Evolutionary conservation across 2,888 invertebrate genomes (phyloP).

Genomic region (Ormyrus thymus): DNA sequence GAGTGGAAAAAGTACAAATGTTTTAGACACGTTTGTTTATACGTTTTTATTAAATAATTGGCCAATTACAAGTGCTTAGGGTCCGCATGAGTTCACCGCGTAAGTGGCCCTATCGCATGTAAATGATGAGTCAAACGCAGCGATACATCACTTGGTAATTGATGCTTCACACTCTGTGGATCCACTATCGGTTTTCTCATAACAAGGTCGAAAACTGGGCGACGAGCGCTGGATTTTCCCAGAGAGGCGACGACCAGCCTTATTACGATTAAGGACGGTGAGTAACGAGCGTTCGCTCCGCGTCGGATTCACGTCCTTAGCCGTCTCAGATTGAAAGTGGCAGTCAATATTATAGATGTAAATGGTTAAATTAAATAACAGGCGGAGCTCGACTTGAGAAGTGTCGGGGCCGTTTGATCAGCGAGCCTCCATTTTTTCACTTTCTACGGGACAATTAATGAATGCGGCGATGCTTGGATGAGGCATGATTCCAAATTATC

Average conservation of each 20-base stretch:
- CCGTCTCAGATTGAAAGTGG: slow-evolving; percentile 62
- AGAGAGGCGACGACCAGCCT: background rate
- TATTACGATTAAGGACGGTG: slow-evolving; percentile 3
- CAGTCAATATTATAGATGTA: slow-evolving; percentile 64
- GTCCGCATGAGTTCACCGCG: background rate
- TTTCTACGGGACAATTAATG: slow-evolving; percentile 28
- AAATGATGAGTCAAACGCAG: background rate
- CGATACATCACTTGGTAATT: background rate
- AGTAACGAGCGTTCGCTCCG: slow-evolving; percentile 3
- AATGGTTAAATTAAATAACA: slow-evolving; percentile 70
- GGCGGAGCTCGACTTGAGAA: slow-evolving; percentile 67
- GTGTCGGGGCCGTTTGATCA: slow-evolving; percentile 63
- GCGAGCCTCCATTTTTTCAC: slow-evolving; percentile 48
- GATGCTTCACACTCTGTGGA: background rate
- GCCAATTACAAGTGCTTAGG: background rate
- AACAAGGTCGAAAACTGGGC: background rate
- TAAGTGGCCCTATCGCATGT: background rate
- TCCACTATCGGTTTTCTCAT: background rate
- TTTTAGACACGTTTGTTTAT: too few species aligned
- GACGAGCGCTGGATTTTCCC: slow-evolving; percentile 2
- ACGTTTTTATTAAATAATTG: too few species aligned
- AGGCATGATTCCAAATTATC: slow-evolving; percentile 10
- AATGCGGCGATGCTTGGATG: background rate
- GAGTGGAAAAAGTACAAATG: too few species aligned
- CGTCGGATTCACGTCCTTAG: slow-evolving; percentile 65